Conservation (phyloP, 2,888 invertebrate genomes). For the Papilio protenor region DNA sequence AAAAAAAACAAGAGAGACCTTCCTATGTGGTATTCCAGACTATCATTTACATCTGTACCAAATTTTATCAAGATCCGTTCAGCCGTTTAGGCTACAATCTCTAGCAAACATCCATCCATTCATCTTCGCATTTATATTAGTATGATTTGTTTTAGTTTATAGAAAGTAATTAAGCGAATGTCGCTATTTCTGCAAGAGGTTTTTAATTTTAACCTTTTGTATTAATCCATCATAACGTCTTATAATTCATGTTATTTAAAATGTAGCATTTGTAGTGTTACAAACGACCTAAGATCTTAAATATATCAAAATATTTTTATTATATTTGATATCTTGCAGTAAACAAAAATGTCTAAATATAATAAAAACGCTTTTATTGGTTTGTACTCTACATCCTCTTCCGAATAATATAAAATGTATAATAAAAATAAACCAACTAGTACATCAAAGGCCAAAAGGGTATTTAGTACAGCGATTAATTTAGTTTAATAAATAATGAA, state of each 20-base stretch:
- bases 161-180: too few species aligned
- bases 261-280: not conserved
- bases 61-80: too few species aligned
- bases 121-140: not conserved
- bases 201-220: too few species aligned
- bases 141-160: not conserved
- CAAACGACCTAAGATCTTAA: too few species aligned
- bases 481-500: not conserved
- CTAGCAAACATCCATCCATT: too few species aligned
- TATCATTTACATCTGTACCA: too few species aligned
- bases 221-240: too few species aligned
- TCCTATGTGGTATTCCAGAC: too few species aligned
- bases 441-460: not conserved
- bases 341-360: not conserved
- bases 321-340: not conserved
- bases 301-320: too few species aligned
- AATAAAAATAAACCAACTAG: constrained; percentile 1
- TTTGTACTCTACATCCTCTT: not conserved
- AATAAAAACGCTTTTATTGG: not conserved
- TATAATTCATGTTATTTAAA: not conserved
- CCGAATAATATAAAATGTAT: not conserved
- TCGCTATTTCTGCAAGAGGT: too few species aligned
- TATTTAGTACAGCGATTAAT: constrained; percentile 2
- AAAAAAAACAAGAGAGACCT: too few species aligned
- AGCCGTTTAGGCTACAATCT: too few species aligned